Percentiles rank a stretch among this genome's conserved stretches.
Conservation (phyloP, 1,140 invertebrate genomes). For the Nomia melanderi region DNA sequence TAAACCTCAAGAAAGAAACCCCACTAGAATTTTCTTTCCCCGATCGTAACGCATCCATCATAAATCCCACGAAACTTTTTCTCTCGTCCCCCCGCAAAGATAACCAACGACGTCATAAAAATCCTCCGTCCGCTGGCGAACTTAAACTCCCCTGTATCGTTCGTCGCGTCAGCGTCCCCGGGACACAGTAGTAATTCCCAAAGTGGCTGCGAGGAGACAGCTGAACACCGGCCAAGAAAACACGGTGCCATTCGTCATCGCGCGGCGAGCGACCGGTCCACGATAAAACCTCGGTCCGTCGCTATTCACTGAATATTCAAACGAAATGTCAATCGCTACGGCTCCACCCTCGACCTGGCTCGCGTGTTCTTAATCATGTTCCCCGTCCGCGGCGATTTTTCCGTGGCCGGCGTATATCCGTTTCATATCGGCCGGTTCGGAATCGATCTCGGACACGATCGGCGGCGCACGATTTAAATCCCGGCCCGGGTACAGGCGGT, state of each 20-base stretch:
- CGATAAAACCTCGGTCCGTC: background rate
- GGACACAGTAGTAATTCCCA: no score
- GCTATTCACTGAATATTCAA: slow-evolving; percentile 9
- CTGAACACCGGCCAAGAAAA: background rate
- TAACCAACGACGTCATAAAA: no score
- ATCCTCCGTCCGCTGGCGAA: no score
- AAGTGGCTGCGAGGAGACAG: no score
- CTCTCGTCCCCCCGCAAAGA: no score
- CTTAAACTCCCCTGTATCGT: no score
- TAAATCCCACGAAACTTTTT: no score
- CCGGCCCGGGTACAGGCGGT: background rate
- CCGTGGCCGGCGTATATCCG: background rate
- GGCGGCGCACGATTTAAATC: slow-evolving; percentile 32
- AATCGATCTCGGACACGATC: background rate
- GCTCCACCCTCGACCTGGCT: slow-evolving; percentile 7
- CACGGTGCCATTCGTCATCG: slow-evolving; percentile 1
- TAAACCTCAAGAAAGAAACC: no score
- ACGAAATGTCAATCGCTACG: slow-evolving; percentile 36
- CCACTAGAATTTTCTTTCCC: no score
- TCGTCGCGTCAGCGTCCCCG: background rate
- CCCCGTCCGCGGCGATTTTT: slow-evolving; percentile 4
- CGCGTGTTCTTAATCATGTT: slow-evolving; percentile 32
- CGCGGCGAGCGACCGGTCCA: background rate
- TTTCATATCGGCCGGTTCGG: background rate
- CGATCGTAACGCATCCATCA: no score